These are phyloP conservation scores for Neoarius graeffei DNA, from an alignment of 2,113 vertebrate genomes.

Conservation along the genomic window DNA sequence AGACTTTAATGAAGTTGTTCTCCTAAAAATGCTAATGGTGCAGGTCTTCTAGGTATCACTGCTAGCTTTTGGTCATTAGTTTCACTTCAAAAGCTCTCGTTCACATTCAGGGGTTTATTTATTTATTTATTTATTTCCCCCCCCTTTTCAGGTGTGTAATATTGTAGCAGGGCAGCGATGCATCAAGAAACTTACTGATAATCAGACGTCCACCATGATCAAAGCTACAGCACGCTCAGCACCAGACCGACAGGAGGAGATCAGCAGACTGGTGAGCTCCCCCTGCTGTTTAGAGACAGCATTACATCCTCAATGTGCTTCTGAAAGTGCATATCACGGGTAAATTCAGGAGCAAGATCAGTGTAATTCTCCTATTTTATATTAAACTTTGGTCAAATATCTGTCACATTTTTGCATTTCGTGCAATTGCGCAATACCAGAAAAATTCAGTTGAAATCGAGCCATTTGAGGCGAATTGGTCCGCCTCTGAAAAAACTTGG, in stretches of 20 bases:
- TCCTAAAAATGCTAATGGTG: neutral
- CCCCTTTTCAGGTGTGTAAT: slow-evolving; percentile 86
- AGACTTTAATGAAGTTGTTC: slow-evolving; percentile 52
- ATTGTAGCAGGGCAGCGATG: slow-evolving; percentile 79
- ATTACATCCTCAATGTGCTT: neutral
- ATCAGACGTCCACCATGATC: no score
- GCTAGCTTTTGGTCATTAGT: neutral
- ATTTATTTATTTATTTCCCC: neutral
- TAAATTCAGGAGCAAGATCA: no score
- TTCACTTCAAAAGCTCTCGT: neutral
- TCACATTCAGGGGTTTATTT: neutral
- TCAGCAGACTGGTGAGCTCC: slow-evolving; percentile 92
- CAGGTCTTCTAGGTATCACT: neutral
- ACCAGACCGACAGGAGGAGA: slow-evolving; percentile 95
- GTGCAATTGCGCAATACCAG: no score
- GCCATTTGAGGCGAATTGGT: no score
- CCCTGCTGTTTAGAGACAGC: slow-evolving; percentile 27
- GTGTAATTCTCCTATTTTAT: no score
- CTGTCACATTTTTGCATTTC: no score
- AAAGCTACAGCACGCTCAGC: slow-evolving; percentile 75
- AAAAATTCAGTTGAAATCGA: no score
- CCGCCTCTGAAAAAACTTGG: no score
- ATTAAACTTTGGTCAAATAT: no score
- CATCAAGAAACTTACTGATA: no score
- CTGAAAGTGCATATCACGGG: no score